phyloP scores from a whole-genome alignment of 2,113 vertebrate species.

The Aegotheles bennettii region DNA sequence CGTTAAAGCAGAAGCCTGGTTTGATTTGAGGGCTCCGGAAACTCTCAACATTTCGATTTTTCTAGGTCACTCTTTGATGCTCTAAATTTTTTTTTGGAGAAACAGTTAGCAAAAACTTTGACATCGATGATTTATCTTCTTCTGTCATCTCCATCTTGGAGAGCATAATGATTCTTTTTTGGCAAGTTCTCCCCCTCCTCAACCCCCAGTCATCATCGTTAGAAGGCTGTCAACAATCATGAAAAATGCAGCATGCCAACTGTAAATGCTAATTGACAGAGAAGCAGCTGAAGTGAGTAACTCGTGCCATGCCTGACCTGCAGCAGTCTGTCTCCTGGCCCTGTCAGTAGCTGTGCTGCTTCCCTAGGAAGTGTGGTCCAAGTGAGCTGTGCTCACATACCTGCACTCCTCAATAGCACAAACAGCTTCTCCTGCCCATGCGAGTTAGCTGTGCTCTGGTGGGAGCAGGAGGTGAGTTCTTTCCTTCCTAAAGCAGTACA shows the following conservation, averaged over 20 bases:
- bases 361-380: background rate
- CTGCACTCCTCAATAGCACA: background rate
- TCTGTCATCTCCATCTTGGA: slow-evolving; percentile 8
- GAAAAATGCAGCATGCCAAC: background rate
- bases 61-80: slow-evolving; percentile 35
- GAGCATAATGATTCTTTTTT: background rate
- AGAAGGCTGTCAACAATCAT: slow-evolving; percentile 38
- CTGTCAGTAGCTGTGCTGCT: background rate
- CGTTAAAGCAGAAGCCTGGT: background rate
- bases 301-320: background rate
- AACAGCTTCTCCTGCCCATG: background rate
- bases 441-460: background rate
- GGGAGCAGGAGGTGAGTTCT: background rate
- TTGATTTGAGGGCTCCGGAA: background rate
- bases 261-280: slow-evolving; percentile 9
- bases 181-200: slow-evolving; percentile 34
- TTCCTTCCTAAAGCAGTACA: background rate
- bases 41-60: background rate
- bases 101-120: slow-evolving; percentile 16
- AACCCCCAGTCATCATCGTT: slow-evolving; percentile 15
- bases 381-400: background rate
- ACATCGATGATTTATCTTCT: slow-evolving; percentile 11
- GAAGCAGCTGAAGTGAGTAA: background rate
- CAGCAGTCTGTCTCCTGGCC: background rate
- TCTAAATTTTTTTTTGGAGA: background rate